Evolutionary conservation across 2,113 vertebrate genomes (phyloP), one percentile per base, ranked within the genome.

Genomic region (Nibea albiflora): DNA sequence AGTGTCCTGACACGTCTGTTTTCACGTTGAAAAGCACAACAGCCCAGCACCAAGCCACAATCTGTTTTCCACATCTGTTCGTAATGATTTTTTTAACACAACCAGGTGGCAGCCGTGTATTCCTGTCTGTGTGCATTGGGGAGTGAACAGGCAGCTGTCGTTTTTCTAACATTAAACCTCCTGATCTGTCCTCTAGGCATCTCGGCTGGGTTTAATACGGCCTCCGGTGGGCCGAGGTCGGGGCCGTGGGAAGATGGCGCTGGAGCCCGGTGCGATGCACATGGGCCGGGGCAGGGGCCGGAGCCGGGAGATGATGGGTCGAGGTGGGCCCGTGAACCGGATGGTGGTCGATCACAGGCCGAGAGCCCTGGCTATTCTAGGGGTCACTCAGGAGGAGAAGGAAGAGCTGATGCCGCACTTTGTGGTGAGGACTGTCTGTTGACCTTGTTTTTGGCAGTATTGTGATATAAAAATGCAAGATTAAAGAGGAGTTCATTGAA

Each of bases 281-380:
- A 8, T 49, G 11, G 83, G 87, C 15, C 91, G 97, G 2, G 96
- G 97, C 31, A 88, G 97, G 79, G 97, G 96, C 28, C 92, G 98
- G 11, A 97, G 97, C 50, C 94, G 97, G 2, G 96, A 97, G 16
- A 93, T 94, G 78, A 89, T 96, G 85, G 95, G 93, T 3, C 94
- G 97, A 12, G 94, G 96, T 0, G 90, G 96, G 42, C 58, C 94
- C 49, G 75, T 92, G 22, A 98, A 96, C 87, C 97, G 98, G n/a
- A 99, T 99, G 98, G 96, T 97, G 85, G 97, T 99, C 12, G 98
- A 99, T 88, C 98, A 99, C 76, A 95, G 98, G 15, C 97, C 98
- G 83, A 95, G 97, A 90, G 95, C 98, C 0, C 93, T 99, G 35
- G 88, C 96, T 8, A 97, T 98, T 15, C 88, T 96, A 53, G 97